These are phyloP conservation scores for Helostoma temminkii DNA, from an alignment of 2,797 vertebrate genomes.

Conservation along the genomic window DNA sequence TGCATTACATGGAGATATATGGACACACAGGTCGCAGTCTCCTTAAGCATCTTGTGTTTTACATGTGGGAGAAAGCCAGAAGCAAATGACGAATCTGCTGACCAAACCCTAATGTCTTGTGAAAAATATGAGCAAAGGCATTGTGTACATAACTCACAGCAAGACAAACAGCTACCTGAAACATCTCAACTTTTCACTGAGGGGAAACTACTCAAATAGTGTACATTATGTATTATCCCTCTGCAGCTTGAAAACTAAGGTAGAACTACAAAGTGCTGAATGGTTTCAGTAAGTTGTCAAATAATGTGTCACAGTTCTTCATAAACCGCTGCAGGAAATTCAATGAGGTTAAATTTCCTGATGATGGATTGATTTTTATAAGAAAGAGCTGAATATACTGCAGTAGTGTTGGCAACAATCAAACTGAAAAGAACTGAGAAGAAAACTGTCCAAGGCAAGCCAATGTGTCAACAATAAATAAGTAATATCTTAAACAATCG, in stretches of 20 bases:
- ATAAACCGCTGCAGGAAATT: conserved; percentile 12
- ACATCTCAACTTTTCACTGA: conserved; percentile 35
- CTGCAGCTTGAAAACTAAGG: conserved; percentile 20
- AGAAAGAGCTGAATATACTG: conserved; percentile 6
- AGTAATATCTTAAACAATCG: conserved; percentile 14
- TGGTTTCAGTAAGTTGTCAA: conserved; percentile 30
- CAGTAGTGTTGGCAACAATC: neutral
- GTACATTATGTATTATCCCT: conserved; percentile 21
- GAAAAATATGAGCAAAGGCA: conserved; percentile 61
- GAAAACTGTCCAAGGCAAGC: neutral
- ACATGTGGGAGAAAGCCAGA: conserved; percentile 65
- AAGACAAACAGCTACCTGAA: conserved; percentile 64
- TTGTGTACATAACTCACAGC: conserved; percentile 51
- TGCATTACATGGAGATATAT: conserved; percentile 73
- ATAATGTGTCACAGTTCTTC: conserved; percentile 29
- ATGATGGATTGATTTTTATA: conserved; percentile 17
- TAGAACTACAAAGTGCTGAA: conserved; percentile 9
- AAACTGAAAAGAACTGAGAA: neutral
- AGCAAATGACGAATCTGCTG: conserved; percentile 60
- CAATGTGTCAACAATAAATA: neutral
- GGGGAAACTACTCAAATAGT: conserved; percentile 6
- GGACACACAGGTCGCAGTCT: conserved; percentile 42
- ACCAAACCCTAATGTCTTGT: conserved; percentile 59
- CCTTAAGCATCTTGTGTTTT: conserved; percentile 66
- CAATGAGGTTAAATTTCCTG: conserved; percentile 8